Conservation (phyloP, 2,113 vertebrate genomes). For the Thymallus thymallus region DNA sequence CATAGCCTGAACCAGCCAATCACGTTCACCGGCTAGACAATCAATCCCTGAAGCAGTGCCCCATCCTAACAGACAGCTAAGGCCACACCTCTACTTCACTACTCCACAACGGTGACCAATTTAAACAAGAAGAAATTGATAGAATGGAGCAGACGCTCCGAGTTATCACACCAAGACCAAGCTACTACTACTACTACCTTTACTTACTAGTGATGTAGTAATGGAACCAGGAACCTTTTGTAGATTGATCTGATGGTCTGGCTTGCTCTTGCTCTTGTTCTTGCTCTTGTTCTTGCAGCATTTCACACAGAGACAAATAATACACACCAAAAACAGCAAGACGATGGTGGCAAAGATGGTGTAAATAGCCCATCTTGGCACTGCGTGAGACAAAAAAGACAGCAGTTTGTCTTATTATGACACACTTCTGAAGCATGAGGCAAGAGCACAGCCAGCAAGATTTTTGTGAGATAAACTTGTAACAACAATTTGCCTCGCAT, state of each 20-base stretch:
- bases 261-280: constrained; percentile 68
- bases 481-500: constrained; percentile 5
- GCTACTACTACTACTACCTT: no score
- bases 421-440: constrained; percentile 37
- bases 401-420: constrained; percentile 25
- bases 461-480: constrained; percentile 39
- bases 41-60: background rate
- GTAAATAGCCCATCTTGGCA: constrained; percentile 79
- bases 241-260: constrained; percentile 66
- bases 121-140: no score
- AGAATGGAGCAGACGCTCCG: no score
- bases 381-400: constrained; percentile 59
- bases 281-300: constrained; percentile 72
- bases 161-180: no score
- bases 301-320: constrained; percentile 75
- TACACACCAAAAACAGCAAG: constrained; percentile 70
- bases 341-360: constrained; percentile 42
- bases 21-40: constrained; percentile 6
- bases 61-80: background rate
- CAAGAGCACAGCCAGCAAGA: constrained; percentile 38
- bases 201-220: constrained; percentile 69
- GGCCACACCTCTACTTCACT: background rate
- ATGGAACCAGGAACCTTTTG: constrained; percentile 49
- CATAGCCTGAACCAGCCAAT: constrained; percentile 12
- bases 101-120: no score